phyloP scores from a whole-genome alignment of 2,888 invertebrate species.

The Hipparchia sbordonii region DNA sequence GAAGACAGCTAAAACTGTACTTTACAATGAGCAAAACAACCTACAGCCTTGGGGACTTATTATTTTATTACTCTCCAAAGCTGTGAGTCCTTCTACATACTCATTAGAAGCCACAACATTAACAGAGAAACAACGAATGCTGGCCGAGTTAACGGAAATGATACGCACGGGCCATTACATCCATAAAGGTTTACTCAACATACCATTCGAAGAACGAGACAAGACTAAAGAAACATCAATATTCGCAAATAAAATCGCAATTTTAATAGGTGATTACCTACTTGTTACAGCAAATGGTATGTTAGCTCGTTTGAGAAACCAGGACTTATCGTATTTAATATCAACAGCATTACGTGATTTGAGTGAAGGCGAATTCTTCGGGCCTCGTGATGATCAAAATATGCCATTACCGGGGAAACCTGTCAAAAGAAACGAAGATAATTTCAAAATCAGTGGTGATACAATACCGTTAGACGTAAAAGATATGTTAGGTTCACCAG shows the following conservation, averaged over 20 bases:
- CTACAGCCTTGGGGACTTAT: slow-evolving; percentile 94
- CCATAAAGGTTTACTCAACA: slow-evolving; percentile 85
- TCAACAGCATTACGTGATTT: slow-evolving; percentile 91
- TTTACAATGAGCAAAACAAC: slow-evolving; percentile 92
- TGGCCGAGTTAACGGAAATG: slow-evolving; percentile 91
- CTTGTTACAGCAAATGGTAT: slow-evolving; percentile 91
- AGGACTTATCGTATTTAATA: slow-evolving; percentile 90
- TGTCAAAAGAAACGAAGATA: slow-evolving; percentile 48
- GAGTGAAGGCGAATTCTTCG: slow-evolving; percentile 92
- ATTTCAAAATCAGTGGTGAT: slow-evolving; percentile 61
- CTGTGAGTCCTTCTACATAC: slow-evolving; percentile 81
- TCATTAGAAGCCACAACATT: slow-evolving; percentile 82
- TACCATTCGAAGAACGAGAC: slow-evolving; percentile 72
- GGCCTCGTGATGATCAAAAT: slow-evolving; percentile 88
- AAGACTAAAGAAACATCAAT: slow-evolving; percentile 86
- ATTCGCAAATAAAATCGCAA: slow-evolving; percentile 94
- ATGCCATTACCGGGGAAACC: slow-evolving; percentile 87
- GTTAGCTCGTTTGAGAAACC: slow-evolving; percentile 87
- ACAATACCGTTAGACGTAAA: slow-evolving; percentile 67
- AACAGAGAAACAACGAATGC: slow-evolving; percentile 76
- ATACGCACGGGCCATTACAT: slow-evolving; percentile 93
- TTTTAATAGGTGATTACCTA: slow-evolving; percentile 93
- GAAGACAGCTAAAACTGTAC: slow-evolving; percentile 91
- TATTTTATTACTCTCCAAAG: slow-evolving; percentile 91
- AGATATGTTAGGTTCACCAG: slow-evolving; percentile 79